Conservation (phyloP, 1,140 invertebrate species). For the Nixonia krombeini region DNA sequence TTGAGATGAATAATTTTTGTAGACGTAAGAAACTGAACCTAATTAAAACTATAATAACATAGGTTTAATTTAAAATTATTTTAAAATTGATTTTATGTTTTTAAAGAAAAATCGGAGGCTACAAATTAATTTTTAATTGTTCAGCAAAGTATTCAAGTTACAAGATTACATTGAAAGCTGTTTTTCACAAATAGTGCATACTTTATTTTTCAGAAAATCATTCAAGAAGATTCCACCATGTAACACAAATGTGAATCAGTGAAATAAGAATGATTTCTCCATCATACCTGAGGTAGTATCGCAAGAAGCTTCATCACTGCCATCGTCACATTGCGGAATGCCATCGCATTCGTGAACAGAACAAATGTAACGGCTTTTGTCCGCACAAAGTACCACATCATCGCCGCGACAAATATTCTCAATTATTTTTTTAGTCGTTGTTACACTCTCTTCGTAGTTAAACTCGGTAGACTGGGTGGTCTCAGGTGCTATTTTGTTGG, state of each 20-base stretch:
- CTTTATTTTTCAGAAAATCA: background rate
- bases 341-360: slow-evolving; percentile 70
- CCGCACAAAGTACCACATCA: slow-evolving; percentile 64
- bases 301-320: slow-evolving; percentile 65
- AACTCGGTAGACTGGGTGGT: background rate
- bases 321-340: slow-evolving; percentile 72
- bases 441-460: slow-evolving; percentile 1
- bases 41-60: no score
- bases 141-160: no score
- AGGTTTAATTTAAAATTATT: no score
- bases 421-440: slow-evolving; percentile 24
- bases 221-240: background rate
- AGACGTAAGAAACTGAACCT: no score
- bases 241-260: background rate
- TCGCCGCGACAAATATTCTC: slow-evolving; percentile 67
- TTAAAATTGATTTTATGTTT: no score
- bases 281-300: slow-evolving; percentile 28
- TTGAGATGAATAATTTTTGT: no score
- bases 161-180: no score
- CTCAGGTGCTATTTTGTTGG: slow-evolving; percentile 13
- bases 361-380: slow-evolving; percentile 65
- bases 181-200: no score
- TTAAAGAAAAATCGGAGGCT: no score
- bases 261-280: background rate
- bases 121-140: no score